These are phyloP conservation scores for Cheirogaleus medius DNA, from an alignment of 2,113 vertebrate species.

Conservation along the genomic window DNA sequence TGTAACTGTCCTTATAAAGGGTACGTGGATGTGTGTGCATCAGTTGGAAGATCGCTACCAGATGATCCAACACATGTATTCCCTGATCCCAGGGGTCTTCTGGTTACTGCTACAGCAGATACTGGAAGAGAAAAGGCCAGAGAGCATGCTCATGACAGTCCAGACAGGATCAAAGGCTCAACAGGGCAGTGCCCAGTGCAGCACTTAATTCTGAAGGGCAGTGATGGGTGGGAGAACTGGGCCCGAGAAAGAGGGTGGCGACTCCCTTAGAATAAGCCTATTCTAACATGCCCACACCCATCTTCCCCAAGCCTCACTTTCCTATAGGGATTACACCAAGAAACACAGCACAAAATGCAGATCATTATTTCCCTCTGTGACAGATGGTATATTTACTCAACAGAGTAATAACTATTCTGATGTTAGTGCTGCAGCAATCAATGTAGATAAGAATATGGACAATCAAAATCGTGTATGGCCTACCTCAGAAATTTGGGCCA, in stretches of 20 bases:
- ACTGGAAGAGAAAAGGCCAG: background rate
- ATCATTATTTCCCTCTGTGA: background rate
- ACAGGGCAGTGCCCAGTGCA: background rate
- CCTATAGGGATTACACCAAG: background rate
- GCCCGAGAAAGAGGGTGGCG: background rate
- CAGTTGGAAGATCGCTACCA: background rate
- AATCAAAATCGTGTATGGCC: background rate
- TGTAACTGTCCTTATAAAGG: background rate
- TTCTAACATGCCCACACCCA: background rate
- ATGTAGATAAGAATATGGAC: background rate
- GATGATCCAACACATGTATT: background rate
- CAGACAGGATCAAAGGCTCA: background rate
- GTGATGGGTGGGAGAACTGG: background rate
- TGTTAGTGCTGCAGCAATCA: background rate
- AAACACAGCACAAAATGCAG: background rate
- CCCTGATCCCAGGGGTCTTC: background rate
- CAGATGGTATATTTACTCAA: background rate
- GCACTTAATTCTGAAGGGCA: background rate
- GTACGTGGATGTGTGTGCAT: fast-evolving
- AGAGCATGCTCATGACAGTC: background rate
- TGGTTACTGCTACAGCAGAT: background rate
- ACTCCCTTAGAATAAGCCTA: background rate
- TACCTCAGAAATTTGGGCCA: background rate
- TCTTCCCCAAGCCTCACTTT: background rate
- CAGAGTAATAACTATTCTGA: background rate